Evolutionary conservation across 1,140 invertebrate genomes (phyloP), one percentile per base, ranked within the genome.

Genomic region (Pantala flavescens): DNA sequence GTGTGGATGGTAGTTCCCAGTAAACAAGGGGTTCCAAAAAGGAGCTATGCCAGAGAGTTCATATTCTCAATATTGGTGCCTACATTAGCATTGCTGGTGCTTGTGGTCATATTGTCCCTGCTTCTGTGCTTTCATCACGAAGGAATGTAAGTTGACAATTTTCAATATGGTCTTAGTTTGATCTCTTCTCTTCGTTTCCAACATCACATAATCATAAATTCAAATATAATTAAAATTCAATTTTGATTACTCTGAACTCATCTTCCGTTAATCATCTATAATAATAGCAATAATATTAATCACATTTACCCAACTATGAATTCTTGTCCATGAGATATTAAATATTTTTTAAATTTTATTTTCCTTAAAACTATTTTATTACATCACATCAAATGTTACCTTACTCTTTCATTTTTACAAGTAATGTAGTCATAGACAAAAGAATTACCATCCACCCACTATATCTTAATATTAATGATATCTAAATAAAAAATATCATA

Each of bases 81-180:
- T 0, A 83, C 89, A 73, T 78, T 89, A 71, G 81, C 93, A 23
- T 83, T 94, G 77, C 79, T 92, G 19, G 78, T 93, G 21, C 81
- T 92, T 2, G 85, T 88, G 0, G 84, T 87, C 23, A 82, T 91
- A 5, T 80, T 94, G 0, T 90, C 91, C 7, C 87, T 89, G 19
- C 87, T 91, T 0, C 82, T 94, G 14, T 94, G 92, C 81, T 88
- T 93, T 74, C 88, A 92, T 76, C 89, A 91, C 79, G 89, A 91
- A 74, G 88, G 90, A 80, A 84, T 91, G 93, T 94, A 83, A 93
- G 91, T 89, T 79, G 5, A 23, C 16, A 70, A 23, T 2, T 36
- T 36, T 36, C 28, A 36, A 5, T 2, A 36, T 2, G 28, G 23
- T 55, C 23, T 23, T 0, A 24, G 3, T 72, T 7, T n/a, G 16